Evolutionary conservation across 2,113 vertebrate species (phyloP).

Genomic region (Aleadryas rufinucha): DNA sequence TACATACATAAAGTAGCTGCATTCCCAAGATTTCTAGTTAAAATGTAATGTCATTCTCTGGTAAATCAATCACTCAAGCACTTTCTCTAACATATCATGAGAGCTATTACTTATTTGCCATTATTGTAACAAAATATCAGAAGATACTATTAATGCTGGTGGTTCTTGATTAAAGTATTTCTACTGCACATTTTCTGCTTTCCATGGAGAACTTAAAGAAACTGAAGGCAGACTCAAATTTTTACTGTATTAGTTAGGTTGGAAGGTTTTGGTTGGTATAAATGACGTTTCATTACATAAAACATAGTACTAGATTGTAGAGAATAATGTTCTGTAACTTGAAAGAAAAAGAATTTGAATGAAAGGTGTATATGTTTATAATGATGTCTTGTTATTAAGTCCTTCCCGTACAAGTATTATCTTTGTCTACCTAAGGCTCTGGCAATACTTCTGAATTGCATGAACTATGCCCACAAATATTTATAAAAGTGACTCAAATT

Average conservation of each 20-base stretch:
- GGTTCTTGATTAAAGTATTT: background rate
- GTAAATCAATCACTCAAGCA: background rate
- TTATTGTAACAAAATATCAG: background rate
- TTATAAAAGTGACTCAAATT: background rate
- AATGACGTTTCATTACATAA: background rate
- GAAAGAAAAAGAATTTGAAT: background rate
- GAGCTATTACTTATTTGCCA: background rate
- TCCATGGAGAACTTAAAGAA: background rate
- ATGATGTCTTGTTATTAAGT: background rate
- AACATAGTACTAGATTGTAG: background rate
- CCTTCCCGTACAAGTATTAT: background rate
- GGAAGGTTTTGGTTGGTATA: background rate
- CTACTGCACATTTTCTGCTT: background rate
- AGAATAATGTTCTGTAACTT: background rate
- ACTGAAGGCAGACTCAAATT: background rate
- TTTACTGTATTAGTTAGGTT: background rate
- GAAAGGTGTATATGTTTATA: background rate
- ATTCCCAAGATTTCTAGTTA: background rate
- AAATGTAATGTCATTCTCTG: background rate
- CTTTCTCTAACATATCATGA: background rate
- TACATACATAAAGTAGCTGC: background rate
- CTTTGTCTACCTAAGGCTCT: background rate
- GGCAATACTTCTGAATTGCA: background rate
- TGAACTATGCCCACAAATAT: background rate
- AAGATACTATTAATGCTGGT: background rate